phyloP scores from a whole-genome alignment of 2,888 invertebrate genomes.

The Heliconius cydno region DNA sequence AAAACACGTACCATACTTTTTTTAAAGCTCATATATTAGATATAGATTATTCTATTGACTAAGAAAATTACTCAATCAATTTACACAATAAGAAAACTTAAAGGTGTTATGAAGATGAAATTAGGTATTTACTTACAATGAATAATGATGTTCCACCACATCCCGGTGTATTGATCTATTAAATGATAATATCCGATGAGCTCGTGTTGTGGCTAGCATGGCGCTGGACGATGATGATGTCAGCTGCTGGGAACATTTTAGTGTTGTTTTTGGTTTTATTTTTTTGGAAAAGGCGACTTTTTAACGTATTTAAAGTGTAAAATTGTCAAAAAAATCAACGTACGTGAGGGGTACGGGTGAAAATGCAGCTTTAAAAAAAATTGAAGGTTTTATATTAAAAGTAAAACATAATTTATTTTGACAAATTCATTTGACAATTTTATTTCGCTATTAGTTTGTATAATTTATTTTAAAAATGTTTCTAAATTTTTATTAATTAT shows the following conservation, averaged over 20 bases:
- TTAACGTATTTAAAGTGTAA: too few species aligned
- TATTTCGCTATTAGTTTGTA: too few species aligned
- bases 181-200: slow-evolving; percentile 59
- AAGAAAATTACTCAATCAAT: background rate
- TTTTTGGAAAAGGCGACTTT: too few species aligned
- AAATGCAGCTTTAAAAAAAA: too few species aligned
- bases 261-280: background rate
- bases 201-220: slow-evolving; percentile 48
- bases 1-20: background rate
- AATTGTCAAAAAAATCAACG: too few species aligned
- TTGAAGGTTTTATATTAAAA: too few species aligned
- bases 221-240: slow-evolving; percentile 33
- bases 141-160: slow-evolving; percentile 58
- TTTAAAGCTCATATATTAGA: too few species aligned
- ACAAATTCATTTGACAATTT: too few species aligned
- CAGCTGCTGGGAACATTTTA: slow-evolving; percentile 36
- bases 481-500: too few species aligned
- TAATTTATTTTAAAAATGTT: too few species aligned
- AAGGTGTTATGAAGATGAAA: slow-evolving; percentile 19
- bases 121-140: slow-evolving; percentile 60
- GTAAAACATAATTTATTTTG: too few species aligned
- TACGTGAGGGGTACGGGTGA: too few species aligned
- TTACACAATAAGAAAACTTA: background rate
- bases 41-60: background rate
- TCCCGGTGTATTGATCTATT: slow-evolving; percentile 55